These are phyloP conservation scores for Hyles lineata DNA, from an alignment of 2,888 invertebrate species.

Conservation along the genomic window DNA sequence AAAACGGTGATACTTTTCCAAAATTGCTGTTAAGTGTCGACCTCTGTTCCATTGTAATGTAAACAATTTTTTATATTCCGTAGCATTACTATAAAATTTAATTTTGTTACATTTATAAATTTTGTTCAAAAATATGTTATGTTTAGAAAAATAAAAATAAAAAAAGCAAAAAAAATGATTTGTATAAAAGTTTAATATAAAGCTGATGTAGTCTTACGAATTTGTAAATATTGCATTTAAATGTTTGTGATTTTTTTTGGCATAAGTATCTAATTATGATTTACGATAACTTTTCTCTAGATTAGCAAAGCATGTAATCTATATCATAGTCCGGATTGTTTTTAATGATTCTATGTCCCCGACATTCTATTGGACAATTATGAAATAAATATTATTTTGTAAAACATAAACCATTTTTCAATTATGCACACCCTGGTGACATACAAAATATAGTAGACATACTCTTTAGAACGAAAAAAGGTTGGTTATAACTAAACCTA, in stretches of 20 bases:
- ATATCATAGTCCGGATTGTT: slow-evolving; percentile 75
- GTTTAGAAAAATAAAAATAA: slow-evolving; percentile 61
- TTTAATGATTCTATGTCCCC: slow-evolving; percentile 58
- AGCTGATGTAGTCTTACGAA: slow-evolving; percentile 50
- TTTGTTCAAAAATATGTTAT: slow-evolving; percentile 61
- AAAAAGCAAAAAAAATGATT: slow-evolving; percentile 44
- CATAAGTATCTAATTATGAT: slow-evolving; percentile 58
- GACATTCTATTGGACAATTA: slow-evolving; percentile 60
- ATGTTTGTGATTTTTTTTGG: slow-evolving; percentile 73
- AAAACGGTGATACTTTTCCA: slow-evolving; percentile 33
- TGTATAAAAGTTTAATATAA: slow-evolving; percentile 26
- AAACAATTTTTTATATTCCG: slow-evolving; percentile 43
- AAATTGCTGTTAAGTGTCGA: slow-evolving; percentile 26
- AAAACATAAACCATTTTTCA: slow-evolving; percentile 45
- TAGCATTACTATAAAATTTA: slow-evolving; percentile 44
- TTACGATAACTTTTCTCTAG: slow-evolving; percentile 56
- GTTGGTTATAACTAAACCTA: too few species aligned
- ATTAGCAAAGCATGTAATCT: slow-evolving; percentile 75
- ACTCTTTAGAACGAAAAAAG: neutral
- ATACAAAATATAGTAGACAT: neutral
- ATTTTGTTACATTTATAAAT: slow-evolving; percentile 59
- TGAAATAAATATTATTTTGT: slow-evolving; percentile 79
- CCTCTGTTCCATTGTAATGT: slow-evolving; percentile 31
- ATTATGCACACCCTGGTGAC: neutral
- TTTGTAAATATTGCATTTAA: slow-evolving; percentile 83